Conservation (phyloP, 1,140 invertebrate species). For the Aporrectodea caliginosa region DNA sequence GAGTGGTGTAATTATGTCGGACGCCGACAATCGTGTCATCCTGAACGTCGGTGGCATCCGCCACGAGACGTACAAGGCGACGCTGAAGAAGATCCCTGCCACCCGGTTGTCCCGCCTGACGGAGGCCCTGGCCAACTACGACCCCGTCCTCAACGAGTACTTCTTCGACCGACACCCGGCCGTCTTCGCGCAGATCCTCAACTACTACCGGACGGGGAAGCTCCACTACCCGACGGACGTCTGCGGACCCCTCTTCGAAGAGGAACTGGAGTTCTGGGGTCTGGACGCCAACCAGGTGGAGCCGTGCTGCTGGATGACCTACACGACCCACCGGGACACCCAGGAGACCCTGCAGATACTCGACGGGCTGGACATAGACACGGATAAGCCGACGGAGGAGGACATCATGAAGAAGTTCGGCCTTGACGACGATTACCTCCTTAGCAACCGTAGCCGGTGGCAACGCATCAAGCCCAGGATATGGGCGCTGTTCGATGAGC, state of each 20-base stretch:
- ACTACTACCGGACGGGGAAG: slow-evolving; percentile 90
- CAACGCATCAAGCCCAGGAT: slow-evolving; percentile 30
- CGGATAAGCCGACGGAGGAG: slow-evolving; percentile 30
- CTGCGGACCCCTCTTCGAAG: slow-evolving; percentile 95
- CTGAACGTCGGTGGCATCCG: slow-evolving; percentile 96
- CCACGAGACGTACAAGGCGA: slow-evolving; percentile 89
- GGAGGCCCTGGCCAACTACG: slow-evolving; percentile 89
- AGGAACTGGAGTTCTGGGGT: slow-evolving; percentile 60
- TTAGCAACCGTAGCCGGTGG: slow-evolving; percentile 26
- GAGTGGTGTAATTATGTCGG: slow-evolving; percentile 1
- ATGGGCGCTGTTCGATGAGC: slow-evolving; percentile 62
- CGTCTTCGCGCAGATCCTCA: slow-evolving; percentile 89
- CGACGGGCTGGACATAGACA: slow-evolving; percentile 35
- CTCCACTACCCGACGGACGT: slow-evolving; percentile 97
- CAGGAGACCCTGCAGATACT: slow-evolving; percentile 35
- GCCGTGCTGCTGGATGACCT: slow-evolving; percentile 96
- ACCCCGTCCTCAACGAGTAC: slow-evolving; percentile 93
- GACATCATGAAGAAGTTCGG: slow-evolving; percentile 33
- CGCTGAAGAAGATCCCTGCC: slow-evolving; percentile 88
- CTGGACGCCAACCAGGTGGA: slow-evolving; percentile 68
- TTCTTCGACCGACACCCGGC: slow-evolving; percentile 98
- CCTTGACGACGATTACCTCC: slow-evolving; percentile 27
- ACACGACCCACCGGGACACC: slow-evolving; percentile 94
- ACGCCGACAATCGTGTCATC: slow-evolving; percentile 87
- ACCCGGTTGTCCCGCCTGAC: slow-evolving; percentile 82